Conservation (phyloP, 2,888 invertebrate species). For the Cylindroiulus punctatus region DNA sequence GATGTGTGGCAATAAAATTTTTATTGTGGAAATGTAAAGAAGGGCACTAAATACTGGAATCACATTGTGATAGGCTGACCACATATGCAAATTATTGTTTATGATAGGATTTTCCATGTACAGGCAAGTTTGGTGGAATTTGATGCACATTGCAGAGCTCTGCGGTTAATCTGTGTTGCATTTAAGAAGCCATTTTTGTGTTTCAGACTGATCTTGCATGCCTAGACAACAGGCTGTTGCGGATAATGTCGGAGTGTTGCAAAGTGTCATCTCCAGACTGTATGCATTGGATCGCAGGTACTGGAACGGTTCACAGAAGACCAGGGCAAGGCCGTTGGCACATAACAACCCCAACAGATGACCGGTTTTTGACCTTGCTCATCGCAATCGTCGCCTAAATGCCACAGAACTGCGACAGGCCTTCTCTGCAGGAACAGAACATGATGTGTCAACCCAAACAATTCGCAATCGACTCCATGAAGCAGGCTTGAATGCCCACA, state of each 20-base stretch:
- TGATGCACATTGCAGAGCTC: not conserved
- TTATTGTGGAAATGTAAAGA: not conserved
- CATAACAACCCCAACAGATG: not conserved
- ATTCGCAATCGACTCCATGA: not conserved
- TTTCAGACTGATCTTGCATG: too few relatives aligned
- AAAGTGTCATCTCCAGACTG: not conserved
- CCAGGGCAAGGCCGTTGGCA: not conserved
- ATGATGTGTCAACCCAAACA: not conserved
- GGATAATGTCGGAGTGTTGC: not conserved
- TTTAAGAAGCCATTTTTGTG: not conserved
- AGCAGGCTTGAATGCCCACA: not conserved
- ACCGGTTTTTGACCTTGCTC: not conserved
- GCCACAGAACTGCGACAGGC: not conserved
- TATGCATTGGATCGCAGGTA: not conserved
- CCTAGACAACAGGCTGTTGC: not conserved
- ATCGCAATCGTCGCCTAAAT: not conserved
- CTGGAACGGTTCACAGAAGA: not conserved
- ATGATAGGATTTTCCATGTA: not conserved
- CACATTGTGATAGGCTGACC: not conserved
- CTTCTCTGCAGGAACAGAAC: not conserved
- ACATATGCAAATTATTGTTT: not conserved
- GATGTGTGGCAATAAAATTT: not conserved
- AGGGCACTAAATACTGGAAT: not conserved
- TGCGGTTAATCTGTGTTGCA: not conserved
- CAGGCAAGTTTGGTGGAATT: not conserved